Evolutionary conservation across 2,113 vertebrate species (phyloP).

Genomic region (Charadrius vociferus): DNA sequence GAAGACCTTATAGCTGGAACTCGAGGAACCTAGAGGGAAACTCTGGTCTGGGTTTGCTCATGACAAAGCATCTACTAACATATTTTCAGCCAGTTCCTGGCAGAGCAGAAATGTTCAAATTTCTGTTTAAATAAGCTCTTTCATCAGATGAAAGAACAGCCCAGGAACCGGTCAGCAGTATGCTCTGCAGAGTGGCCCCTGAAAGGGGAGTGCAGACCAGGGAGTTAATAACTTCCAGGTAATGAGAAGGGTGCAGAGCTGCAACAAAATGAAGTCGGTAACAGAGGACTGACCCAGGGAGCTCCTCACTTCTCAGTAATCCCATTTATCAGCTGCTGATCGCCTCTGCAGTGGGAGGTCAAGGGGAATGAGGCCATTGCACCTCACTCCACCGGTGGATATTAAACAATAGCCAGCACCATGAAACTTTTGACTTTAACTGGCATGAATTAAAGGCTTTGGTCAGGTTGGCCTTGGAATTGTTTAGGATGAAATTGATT

Average conservation of each 20-base stretch:
- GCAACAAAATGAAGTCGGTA: neutral
- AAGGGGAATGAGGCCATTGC: neutral
- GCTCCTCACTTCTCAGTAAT: neutral
- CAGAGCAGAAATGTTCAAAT: constrained; percentile 9
- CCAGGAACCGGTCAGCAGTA: constrained; percentile 38
- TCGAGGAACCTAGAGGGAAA: constrained; percentile 18
- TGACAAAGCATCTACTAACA: constrained; percentile 32
- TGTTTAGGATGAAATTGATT: constrained; percentile 56
- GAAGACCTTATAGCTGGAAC: constrained; percentile 21
- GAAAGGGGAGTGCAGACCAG: neutral
- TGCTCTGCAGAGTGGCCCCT: neutral
- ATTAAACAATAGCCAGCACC: neutral
- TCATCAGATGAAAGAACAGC: constrained; percentile 60
- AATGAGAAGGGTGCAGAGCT: neutral
- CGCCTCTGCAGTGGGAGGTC: neutral
- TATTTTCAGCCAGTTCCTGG: constrained; percentile 5
- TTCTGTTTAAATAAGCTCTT: constrained; percentile 57
- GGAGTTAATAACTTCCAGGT: constrained; percentile 3
- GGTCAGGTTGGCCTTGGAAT: constrained; percentile 47
- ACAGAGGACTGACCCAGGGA: neutral
- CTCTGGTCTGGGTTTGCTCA: constrained; percentile 27
- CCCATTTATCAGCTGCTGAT: neutral
- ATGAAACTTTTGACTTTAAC: neutral
- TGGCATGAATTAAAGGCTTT: constrained; percentile 27
- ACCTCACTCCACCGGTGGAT: neutral